Percentiles rank a stretch among this genome's conserved stretches.
Conservation (phyloP, 1,140 invertebrate species). For the Orius insidiosus region DNA sequence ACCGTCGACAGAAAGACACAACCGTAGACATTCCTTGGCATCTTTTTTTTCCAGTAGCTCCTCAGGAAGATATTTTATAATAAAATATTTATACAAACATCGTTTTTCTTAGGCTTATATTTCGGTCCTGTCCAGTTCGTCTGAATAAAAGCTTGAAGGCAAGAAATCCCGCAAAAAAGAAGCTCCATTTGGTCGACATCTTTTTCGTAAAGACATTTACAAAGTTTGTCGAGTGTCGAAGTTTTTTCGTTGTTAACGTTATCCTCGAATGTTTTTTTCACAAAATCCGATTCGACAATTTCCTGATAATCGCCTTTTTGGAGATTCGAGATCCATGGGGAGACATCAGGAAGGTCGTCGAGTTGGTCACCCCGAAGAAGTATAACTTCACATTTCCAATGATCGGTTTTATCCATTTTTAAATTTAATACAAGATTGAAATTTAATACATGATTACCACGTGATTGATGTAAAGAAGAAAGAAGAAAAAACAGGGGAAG, state of each 20-base stretch:
- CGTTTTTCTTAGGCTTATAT: slow-evolving; percentile 18
- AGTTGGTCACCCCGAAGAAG: background rate
- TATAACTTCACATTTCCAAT: background rate
- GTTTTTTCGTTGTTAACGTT: background rate
- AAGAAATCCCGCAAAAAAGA: slow-evolving; percentile 33
- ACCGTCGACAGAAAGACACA: slow-evolving; percentile 31
- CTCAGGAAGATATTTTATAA: slow-evolving; percentile 13
- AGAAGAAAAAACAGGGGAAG: too few species aligned
- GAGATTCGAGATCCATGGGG: background rate
- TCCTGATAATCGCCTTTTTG: slow-evolving; percentile 6
- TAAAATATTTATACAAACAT: slow-evolving; percentile 14
- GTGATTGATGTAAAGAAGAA: too few species aligned
- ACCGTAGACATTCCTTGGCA: slow-evolving; percentile 25
- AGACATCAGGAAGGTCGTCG: background rate
- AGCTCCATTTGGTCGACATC: slow-evolving; percentile 18
- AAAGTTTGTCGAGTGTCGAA: background rate
- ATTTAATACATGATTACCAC: too few species aligned
- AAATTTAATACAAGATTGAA: too few species aligned
- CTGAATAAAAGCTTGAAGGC: slow-evolving; percentile 56
- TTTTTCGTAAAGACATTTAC: background rate
- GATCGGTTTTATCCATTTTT: too few species aligned
- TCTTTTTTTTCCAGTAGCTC: slow-evolving; percentile 14
- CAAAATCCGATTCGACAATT: background rate
- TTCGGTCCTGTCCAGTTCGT: slow-evolving; percentile 65
- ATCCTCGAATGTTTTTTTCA: background rate